A percentile compares a stretch with the other conserved stretches of the same genome.
Conservation (phyloP, 2,888 invertebrate species). For the Drosophila tripunctata region DNA sequence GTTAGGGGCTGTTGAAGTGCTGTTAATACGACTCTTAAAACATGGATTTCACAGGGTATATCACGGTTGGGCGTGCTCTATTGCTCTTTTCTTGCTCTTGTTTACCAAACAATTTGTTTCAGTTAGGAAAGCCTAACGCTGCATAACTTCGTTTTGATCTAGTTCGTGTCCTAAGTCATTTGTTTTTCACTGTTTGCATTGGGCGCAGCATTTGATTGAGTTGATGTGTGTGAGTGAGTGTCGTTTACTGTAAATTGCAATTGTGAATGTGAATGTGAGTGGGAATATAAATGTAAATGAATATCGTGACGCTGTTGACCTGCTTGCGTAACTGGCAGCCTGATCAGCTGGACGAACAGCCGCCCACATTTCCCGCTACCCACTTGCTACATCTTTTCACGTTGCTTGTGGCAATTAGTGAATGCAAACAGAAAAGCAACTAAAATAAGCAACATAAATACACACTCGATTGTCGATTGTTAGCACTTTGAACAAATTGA, state of each 20-base stretch:
- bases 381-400: constrained; percentile 58
- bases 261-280: constrained; percentile 1
- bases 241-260: constrained; percentile 12
- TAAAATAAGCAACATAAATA: constrained; percentile 20
- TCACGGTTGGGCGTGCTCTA: too few species aligned
- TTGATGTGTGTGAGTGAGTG: constrained; percentile 20
- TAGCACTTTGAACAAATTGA: constrained; percentile 67
- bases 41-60: too few species aligned
- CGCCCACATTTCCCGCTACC: constrained; percentile 34
- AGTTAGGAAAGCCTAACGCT: background rate
- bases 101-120: too few species aligned
- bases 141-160: constrained; percentile 4
- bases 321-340: constrained; percentile 61
- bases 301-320: constrained; percentile 66
- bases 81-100: too few species aligned
- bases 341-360: constrained; percentile 12
- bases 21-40: too few species aligned
- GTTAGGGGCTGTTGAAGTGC: too few species aligned
- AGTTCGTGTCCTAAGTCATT: constrained; percentile 55
- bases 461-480: constrained; percentile 29
- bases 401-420: constrained; percentile 64
- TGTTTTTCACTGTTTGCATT: constrained; percentile 20
- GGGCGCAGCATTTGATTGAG: constrained; percentile 12
- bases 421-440: constrained; percentile 45
- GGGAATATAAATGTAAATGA: constrained; percentile 27